Base-by-base conservation (phyloP, 2,888 invertebrate species). In the Torymus texanus region DNA sequence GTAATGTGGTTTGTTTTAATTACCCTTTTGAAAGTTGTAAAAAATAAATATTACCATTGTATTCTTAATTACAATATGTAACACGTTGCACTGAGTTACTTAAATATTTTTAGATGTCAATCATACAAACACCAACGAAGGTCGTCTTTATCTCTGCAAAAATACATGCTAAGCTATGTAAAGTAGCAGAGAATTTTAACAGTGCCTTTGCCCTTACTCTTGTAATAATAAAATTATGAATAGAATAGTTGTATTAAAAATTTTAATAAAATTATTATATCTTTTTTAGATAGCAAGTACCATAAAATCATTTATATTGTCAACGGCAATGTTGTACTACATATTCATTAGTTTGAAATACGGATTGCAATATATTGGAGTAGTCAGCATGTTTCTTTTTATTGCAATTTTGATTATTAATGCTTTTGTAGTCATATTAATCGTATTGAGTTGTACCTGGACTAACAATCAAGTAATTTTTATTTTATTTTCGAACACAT, bases 401-500 rank as follows among this genome's bases (percentile, higher is more conserved):
- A 21, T 61, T n/a, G 13, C 16, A 4, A 24, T 73, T 50, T 16
- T 78, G 10, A 3, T 50, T 2, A 10, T 56, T 14, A 56, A 56
- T 16, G 58, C 24, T n/a, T 0, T n/a, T 51, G n/a, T 51, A n/a
- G 16, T 70, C 50, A 1, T 74, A 24, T 68, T 21, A 18, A 68
- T 78, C 14, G 78, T 78, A 50, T 5, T 63, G 0, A 56, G 62
- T 10, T 78, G 78, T 21, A 74, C 55, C 24, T 78, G 78, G 78
- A 74, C 78, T 12, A 68, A 55, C 12, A 62, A 56, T 13, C 29
- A 29, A 29, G 29, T 29, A 29, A 29, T 29, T 29, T 29, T 29
- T 1, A 29, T 29, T 4, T 29, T 29, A 29, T 29, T 29, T 29
- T 29, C 29, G 3, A 29, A 29, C 3, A 29, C 2, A 2, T 29